Conservation (phyloP, 2,113 vertebrate genomes). For the Paramisgurnus dabryanus region DNA sequence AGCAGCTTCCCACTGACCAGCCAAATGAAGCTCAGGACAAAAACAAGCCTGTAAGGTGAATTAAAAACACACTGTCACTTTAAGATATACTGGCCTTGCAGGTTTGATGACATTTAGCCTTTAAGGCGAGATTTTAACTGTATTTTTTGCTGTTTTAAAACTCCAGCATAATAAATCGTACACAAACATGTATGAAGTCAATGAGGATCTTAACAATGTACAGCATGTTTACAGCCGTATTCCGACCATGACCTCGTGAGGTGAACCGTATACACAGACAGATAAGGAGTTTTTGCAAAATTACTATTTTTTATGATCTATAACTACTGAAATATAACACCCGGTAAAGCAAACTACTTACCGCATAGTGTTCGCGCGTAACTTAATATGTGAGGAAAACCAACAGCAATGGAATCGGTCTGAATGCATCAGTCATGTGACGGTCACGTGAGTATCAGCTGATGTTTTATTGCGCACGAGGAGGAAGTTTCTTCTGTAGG, state of each 20-base stretch:
- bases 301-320: neutral
- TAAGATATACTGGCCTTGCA: neutral
- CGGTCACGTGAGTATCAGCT: constrained; percentile 26
- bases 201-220: neutral
- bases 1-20: constrained; percentile 52
- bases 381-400: neutral
- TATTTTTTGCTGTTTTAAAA: too few species aligned
- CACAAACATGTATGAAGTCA: neutral
- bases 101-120: too few species aligned
- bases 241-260: neutral
- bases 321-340: neutral
- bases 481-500: too few species aligned
- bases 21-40: constrained; percentile 25
- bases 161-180: neutral
- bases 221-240: neutral
- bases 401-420: neutral
- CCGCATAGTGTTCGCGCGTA: constrained; percentile 20
- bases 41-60: constrained; percentile 22
- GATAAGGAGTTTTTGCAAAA: neutral
- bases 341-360: neutral
- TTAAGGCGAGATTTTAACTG: too few species aligned
- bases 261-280: neutral
- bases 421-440: neutral
- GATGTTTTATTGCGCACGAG: neutral
- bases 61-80: constrained; percentile 17